These are phyloP conservation scores for Albula glossodonta DNA, from an alignment of 2,113 vertebrate species.

Conservation along the genomic window DNA sequence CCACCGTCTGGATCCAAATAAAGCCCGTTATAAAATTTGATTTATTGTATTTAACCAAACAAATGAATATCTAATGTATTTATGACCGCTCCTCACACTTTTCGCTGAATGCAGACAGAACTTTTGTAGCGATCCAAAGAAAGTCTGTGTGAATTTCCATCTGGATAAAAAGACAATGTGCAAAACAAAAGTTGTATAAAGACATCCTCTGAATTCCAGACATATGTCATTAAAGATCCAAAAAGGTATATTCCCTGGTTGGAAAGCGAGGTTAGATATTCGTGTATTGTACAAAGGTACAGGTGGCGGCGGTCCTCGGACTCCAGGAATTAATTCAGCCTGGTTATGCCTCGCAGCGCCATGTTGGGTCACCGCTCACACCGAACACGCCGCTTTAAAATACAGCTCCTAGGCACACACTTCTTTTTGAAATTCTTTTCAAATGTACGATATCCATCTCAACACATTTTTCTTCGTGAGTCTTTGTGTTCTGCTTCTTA, in stretches of 20 bases:
- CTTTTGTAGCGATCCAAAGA: slow-evolving; percentile 37
- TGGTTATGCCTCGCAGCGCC: slow-evolving; percentile 69
- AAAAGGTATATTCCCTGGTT: slow-evolving; percentile 9
- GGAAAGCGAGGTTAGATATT: slow-evolving; percentile 13
- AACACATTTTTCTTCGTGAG: neutral
- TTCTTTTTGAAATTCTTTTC: slow-evolving; percentile 12
- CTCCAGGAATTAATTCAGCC: slow-evolving; percentile 65
- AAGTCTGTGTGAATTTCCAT: slow-evolving; percentile 19
- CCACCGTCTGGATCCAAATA: slow-evolving; percentile 7
- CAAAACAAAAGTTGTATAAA: slow-evolving; percentile 14
- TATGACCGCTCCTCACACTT: slow-evolving; percentile 7
- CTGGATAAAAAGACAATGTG: slow-evolving; percentile 22
- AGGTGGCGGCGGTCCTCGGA: slow-evolving; percentile 67
- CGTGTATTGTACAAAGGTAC: slow-evolving; percentile 43
- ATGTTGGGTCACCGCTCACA: slow-evolving; percentile 68
- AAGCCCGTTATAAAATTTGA: neutral
- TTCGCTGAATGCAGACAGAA: slow-evolving; percentile 15
- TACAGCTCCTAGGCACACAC: slow-evolving; percentile 52
- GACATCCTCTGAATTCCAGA: slow-evolving; percentile 47
- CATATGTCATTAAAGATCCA: slow-evolving; percentile 20
- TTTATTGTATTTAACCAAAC: slow-evolving; percentile 6
- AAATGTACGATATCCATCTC: slow-evolving; percentile 16
- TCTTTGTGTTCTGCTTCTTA: neutral
- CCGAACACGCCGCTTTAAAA: slow-evolving; percentile 67
- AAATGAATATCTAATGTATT: neutral